A percentile compares a stretch with the other conserved stretches of the same genome.
Conservation (phyloP, 2,113 vertebrate genomes). For the Grus americana region DNA sequence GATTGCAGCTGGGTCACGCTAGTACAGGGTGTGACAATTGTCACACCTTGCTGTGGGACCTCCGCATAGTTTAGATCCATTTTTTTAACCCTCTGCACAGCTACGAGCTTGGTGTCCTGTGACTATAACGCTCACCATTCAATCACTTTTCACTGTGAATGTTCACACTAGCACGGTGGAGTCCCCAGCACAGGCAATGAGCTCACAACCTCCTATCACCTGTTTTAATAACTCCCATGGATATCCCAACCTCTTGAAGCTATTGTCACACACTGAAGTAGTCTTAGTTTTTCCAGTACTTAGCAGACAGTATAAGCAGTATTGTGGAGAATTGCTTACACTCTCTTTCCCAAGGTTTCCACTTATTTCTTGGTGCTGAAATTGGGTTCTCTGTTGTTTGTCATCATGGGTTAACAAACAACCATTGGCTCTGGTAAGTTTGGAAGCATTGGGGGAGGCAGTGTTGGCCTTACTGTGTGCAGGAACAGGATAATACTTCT, state of each 20-base stretch:
- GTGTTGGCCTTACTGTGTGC: not conserved
- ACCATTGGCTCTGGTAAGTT: not conserved
- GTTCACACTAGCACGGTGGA: not conserved
- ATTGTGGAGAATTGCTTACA: not conserved
- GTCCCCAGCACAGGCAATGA: not conserved
- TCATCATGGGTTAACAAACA: not conserved
- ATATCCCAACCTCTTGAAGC: not conserved
- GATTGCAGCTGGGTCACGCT: not conserved
- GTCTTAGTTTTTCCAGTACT: not conserved
- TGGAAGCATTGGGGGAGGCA: not conserved
- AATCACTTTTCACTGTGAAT: not conserved
- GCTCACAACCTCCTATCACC: not conserved
- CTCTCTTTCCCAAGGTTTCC: not conserved
- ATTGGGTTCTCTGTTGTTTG: not conserved
- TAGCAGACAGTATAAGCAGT: not conserved
- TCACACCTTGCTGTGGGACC: not conserved
- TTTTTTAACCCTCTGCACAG: not conserved
- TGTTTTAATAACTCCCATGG: not conserved
- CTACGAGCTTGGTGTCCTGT: not conserved
- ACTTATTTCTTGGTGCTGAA: not conserved
- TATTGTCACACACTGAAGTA: not conserved
- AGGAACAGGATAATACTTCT: not conserved
- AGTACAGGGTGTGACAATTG: too few relatives aligned
- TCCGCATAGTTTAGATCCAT: not conserved
- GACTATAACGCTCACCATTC: not conserved